phyloP scores from a whole-genome alignment of 2,888 invertebrate species.

The Cantharis lateralis region DNA sequence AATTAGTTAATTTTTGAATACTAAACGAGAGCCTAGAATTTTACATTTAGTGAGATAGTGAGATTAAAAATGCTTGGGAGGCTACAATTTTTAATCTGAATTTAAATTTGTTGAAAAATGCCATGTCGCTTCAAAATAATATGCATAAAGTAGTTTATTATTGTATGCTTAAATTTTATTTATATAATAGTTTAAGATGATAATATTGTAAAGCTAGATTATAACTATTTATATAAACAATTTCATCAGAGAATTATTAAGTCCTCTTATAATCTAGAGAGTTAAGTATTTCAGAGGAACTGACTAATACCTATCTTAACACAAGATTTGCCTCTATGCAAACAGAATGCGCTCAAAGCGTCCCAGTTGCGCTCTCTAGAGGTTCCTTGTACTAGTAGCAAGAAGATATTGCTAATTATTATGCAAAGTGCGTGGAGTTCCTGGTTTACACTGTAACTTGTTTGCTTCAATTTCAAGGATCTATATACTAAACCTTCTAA shows the following conservation, averaged over 20 bases:
- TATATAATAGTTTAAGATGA: background rate
- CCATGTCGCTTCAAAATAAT: background rate
- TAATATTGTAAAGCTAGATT: slow-evolving; percentile 3
- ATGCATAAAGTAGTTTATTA: background rate
- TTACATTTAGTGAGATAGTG: background rate
- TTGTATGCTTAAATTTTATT: background rate
- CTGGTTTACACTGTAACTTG: slow-evolving; percentile 42
- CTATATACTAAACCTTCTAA: slow-evolving; percentile 25
- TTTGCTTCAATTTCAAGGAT: slow-evolving; percentile 38
- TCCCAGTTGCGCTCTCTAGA: slow-evolving; percentile 39
- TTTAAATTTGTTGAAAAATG: background rate
- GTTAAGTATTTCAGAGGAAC: slow-evolving; percentile 21
- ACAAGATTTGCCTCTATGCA: slow-evolving; percentile 36
- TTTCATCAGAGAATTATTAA: slow-evolving; percentile 20
- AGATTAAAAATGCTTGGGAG: background rate
- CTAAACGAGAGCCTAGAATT: background rate
- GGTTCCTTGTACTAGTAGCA: slow-evolving; percentile 36
- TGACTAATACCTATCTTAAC: slow-evolving; percentile 42
- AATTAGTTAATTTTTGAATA: background rate
- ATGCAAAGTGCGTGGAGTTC: slow-evolving; percentile 45
- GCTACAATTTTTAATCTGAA: background rate
- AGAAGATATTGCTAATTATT: slow-evolving; percentile 45
- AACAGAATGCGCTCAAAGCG: slow-evolving; percentile 40
- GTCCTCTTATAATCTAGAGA: slow-evolving; percentile 16
- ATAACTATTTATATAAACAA: slow-evolving; percentile 11